phyloP scores from a whole-genome alignment of 1,140 invertebrate genomes.

The Panagrolaimus sp. region DNA sequence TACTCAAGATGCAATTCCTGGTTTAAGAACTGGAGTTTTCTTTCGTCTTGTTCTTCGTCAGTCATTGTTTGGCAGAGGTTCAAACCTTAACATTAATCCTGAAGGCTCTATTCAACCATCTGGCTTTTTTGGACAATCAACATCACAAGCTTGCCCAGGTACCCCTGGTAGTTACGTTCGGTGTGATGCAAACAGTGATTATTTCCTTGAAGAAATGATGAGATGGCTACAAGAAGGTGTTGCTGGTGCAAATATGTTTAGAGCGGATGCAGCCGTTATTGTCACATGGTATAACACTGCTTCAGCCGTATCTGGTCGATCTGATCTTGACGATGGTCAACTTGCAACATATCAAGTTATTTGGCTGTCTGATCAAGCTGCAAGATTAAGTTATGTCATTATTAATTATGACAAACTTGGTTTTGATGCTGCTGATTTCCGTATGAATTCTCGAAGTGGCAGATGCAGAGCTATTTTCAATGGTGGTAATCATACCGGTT shows the following conservation, averaged over 20 bases:
- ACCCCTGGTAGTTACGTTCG: constrained; percentile 49
- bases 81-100: constrained; percentile 45
- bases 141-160: constrained; percentile 43
- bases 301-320: constrained; percentile 53
- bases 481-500: constrained; percentile 57
- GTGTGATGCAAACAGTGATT: constrained; percentile 50
- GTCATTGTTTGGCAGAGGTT: constrained; percentile 51
- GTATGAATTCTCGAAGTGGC: constrained; percentile 42
- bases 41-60: constrained; percentile 56
- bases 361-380: constrained; percentile 42
- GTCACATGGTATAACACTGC: constrained; percentile 58
- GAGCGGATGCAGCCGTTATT: constrained; percentile 54
- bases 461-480: constrained; percentile 53
- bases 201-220: constrained; percentile 58
- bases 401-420: constrained; percentile 51
- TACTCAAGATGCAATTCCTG: constrained; percentile 50
- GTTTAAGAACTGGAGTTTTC: constrained; percentile 48
- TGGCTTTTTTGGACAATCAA: constrained; percentile 49
- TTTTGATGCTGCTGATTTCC: constrained; percentile 46
- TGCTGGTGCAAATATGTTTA: constrained; percentile 53
- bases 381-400: constrained; percentile 45
- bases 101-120: constrained; percentile 40
- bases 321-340: constrained; percentile 56
- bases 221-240: constrained; percentile 56
- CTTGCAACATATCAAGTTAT: constrained; percentile 54